Conservation (phyloP, 1,140 invertebrate species). For the Carposina sasakii region DNA sequence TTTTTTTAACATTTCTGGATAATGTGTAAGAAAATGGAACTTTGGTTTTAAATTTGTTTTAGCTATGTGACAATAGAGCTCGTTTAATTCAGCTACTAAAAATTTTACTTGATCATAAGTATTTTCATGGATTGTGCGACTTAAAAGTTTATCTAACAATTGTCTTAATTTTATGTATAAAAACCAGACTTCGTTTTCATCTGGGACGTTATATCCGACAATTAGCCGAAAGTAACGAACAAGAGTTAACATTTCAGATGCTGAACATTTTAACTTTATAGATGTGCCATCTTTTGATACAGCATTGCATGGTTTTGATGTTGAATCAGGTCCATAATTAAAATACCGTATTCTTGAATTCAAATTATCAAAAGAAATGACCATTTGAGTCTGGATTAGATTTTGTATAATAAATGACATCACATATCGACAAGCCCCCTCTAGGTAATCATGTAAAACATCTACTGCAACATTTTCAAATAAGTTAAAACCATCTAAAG, state of each 20-base stretch:
- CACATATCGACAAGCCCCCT: conserved; percentile 48
- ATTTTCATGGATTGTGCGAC: background rate
- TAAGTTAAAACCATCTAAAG: conserved; percentile 41
- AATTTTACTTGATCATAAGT: conserved; percentile 13
- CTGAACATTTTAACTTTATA: conserved; percentile 32
- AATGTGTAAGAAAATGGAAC: conserved; percentile 33
- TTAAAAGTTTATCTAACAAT: background rate
- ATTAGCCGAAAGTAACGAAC: conserved; percentile 33
- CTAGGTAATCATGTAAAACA: conserved; percentile 55
- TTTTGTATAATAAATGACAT: conserved; percentile 35
- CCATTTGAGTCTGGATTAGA: conserved; percentile 28
- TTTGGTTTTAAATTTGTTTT: conserved; percentile 28
- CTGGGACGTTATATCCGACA: conserved; percentile 34
- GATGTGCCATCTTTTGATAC: conserved; percentile 27
- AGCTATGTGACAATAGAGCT: conserved; percentile 15
- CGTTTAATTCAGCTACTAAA: conserved; percentile 22
- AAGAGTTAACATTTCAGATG: conserved; percentile 39
- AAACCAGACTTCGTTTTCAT: conserved; percentile 27
- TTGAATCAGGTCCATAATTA: conserved; percentile 8
- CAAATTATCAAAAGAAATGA: conserved; percentile 12
- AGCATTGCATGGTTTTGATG: conserved; percentile 12
- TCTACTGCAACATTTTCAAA: conserved; percentile 47
- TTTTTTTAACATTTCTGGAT: conserved; percentile 24
- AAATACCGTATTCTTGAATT: conserved; percentile 20
- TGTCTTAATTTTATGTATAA: conserved; percentile 12